These are phyloP conservation scores for Plagiodera versicolora DNA, from an alignment of 2,888 invertebrate species.

Conservation along the genomic window DNA sequence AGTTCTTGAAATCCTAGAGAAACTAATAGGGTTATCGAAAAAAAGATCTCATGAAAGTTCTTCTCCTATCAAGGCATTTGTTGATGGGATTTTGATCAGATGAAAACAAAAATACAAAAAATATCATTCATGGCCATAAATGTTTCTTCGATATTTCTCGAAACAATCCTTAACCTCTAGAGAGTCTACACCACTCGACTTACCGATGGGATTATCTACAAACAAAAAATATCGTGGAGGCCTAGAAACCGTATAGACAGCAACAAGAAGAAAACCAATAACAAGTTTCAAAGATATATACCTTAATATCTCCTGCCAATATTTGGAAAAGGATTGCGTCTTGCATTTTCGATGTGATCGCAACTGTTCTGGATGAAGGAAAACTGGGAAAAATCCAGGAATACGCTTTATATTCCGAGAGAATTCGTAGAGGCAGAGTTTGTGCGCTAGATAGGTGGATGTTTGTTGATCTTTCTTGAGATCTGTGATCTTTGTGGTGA, in stretches of 20 bases:
- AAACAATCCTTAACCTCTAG: no score
- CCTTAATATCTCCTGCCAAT: constrained; percentile 35
- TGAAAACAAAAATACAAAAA: no score
- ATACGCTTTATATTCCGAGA: constrained; percentile 35
- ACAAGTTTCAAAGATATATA: constrained; percentile 34
- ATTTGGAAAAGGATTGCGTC: constrained; percentile 34
- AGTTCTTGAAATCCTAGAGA: no score
- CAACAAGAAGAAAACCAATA: constrained; percentile 28
- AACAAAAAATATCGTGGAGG: background rate
- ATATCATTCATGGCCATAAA: no score
- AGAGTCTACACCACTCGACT: no score
- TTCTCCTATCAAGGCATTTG: no score
- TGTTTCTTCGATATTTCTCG: no score
- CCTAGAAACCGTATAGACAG: background rate
- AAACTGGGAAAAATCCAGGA: constrained; percentile 16
- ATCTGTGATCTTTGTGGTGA: constrained; percentile 15
- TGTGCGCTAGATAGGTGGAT: constrained; percentile 15
- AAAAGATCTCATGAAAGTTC: no score
- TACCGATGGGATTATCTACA: background rate
- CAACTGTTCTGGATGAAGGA: constrained; percentile 26
- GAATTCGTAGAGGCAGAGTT: constrained; percentile 28
- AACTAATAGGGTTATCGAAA: no score
- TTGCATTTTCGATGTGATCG: constrained; percentile 34
- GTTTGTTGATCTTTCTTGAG: constrained; percentile 24
- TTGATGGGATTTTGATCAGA: no score